Evolutionary conservation across 2,113 vertebrate genomes (phyloP).

Genomic region (Tichodroma muraria): DNA sequence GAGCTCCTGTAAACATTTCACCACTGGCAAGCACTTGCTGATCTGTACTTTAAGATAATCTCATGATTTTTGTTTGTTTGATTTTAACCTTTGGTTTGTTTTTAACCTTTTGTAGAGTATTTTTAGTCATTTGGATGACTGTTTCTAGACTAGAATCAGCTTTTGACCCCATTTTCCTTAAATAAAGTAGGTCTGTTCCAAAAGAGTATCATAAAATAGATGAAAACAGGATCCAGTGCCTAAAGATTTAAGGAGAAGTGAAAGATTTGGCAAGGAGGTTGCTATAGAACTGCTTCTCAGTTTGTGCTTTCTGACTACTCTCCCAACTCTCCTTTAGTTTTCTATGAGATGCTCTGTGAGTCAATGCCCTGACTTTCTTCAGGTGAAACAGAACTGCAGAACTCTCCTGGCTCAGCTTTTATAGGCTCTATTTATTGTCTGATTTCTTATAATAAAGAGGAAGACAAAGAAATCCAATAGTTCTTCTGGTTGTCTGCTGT

Average conservation of each 20-base stretch:
- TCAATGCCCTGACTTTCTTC: background rate
- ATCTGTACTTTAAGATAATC: background rate
- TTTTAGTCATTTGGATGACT: background rate
- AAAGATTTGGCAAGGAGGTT: background rate
- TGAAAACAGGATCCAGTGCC: background rate
- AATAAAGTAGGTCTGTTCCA: background rate
- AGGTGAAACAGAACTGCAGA: background rate
- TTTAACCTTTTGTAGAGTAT: background rate
- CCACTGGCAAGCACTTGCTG: background rate
- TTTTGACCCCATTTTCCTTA: background rate
- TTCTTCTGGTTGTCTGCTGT: background rate
- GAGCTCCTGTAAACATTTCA: background rate
- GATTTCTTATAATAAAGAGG: background rate
- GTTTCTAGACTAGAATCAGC: background rate
- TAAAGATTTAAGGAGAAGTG: background rate
- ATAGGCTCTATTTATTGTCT: background rate
- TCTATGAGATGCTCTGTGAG: background rate
- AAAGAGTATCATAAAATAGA: background rate
- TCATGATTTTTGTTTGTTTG: background rate
- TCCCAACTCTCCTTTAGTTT: background rate
- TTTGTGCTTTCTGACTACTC: background rate
- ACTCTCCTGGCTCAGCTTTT: background rate
- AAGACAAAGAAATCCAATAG: background rate
- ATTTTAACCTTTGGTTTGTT: background rate
- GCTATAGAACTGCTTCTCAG: background rate